These are phyloP conservation scores for Epizoanthus fatuus DNA, from an alignment of 92 coral and sea anemone genomes.

Conservation along the genomic window DNA sequence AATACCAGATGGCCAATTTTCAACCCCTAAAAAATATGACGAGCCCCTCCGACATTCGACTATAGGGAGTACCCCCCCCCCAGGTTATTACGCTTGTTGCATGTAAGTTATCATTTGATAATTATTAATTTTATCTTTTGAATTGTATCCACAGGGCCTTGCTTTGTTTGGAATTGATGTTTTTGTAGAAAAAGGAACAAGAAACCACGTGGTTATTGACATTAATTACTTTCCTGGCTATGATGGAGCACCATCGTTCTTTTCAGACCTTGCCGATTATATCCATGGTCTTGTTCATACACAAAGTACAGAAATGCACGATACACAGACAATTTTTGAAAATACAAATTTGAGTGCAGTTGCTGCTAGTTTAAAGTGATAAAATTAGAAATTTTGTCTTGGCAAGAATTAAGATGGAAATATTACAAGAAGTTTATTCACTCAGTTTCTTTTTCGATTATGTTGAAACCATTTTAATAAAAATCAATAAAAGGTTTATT, in stretches of 20 bases:
- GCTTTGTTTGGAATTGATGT: constrained; percentile 97
- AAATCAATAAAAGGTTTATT: too few species aligned
- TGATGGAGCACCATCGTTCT: constrained; percentile 88
- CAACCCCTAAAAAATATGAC: too few species aligned
- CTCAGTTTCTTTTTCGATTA: too few species aligned
- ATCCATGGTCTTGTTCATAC: constrained; percentile 64
- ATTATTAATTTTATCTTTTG: not conserved
- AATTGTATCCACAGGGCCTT: constrained; percentile 69
- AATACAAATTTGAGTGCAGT: constrained; percentile 10
- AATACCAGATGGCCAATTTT: too few species aligned
- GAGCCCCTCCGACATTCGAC: too few species aligned
- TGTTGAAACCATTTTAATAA: too few species aligned
- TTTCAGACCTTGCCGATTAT: constrained; percentile 84
- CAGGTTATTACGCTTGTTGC: not conserved
- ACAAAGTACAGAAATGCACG: constrained; percentile 31
- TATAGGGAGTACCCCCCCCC: too few species aligned
- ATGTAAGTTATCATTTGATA: not conserved
- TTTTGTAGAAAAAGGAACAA: constrained; percentile 95
- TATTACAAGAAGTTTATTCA: too few species aligned
- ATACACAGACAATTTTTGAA: constrained; percentile 19
- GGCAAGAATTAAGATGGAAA: too few species aligned
- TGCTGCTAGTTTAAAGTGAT: constrained; percentile 42
- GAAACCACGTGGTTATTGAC: constrained; percentile 92
- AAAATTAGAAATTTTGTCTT: not conserved
- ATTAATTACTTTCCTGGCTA: constrained; percentile 98